Evolutionary conservation across 1,140 invertebrate genomes (phyloP).

Genomic region (Leptoteleia sp.): DNA sequence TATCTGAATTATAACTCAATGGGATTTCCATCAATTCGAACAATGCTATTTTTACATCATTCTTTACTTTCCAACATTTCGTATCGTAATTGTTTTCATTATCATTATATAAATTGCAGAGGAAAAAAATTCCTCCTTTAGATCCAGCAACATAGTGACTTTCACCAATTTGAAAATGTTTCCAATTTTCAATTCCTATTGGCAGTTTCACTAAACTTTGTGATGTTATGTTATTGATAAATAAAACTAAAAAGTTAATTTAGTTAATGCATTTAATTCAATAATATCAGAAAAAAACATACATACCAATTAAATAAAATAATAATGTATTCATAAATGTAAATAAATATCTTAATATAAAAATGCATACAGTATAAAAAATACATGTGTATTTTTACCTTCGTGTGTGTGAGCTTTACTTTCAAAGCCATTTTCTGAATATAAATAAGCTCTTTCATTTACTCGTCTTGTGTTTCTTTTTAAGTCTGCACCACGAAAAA

Average conservation of each 20-base stretch:
- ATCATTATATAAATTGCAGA: constrained; percentile 32
- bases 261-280: not conserved
- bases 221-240: constrained; percentile 5
- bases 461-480: constrained; percentile 6
- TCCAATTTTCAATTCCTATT: constrained; percentile 32
- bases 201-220: constrained; percentile 9
- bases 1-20: constrained; percentile 6
- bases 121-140: constrained; percentile 32
- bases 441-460: too few species aligned
- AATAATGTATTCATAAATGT: not conserved
- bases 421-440: not conserved
- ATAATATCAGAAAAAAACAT: not conserved
- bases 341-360: too few species aligned
- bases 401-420: not conserved
- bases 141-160: constrained; percentile 30
- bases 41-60: constrained; percentile 19
- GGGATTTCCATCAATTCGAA: constrained; percentile 29
- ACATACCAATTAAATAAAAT: not conserved
- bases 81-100: constrained; percentile 12
- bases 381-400: not conserved
- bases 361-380: too few species aligned
- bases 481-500: constrained; percentile 5
- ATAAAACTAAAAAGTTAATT: not conserved
- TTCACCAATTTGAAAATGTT: constrained; percentile 32
- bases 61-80: constrained; percentile 27